These are phyloP conservation scores for Gallinago nigripennis DNA, from an alignment of 2,797 vertebrate genomes.

Conservation along the genomic window DNA sequence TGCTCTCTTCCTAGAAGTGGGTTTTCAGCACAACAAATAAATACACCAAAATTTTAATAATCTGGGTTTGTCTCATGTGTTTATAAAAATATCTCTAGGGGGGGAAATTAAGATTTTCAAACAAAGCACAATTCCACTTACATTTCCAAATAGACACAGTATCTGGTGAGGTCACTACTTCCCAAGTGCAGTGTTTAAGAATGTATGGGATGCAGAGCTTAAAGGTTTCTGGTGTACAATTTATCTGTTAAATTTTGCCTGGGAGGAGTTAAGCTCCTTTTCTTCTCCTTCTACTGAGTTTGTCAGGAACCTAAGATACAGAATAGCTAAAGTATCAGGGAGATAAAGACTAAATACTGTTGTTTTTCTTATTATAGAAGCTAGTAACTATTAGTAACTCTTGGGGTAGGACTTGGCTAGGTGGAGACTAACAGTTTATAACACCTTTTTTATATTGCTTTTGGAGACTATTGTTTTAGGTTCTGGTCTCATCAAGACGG, in stretches of 20 bases:
- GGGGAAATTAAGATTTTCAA: neutral
- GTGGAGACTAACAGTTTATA: neutral
- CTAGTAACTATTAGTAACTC: neutral
- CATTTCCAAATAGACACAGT: neutral
- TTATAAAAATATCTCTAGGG: neutral
- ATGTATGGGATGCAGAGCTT: neutral
- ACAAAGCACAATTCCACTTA: neutral
- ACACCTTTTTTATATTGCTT: neutral
- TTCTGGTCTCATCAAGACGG: neutral
- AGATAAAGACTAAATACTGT: neutral
- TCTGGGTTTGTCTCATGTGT: neutral
- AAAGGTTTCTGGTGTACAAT: neutral
- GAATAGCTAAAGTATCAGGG: neutral
- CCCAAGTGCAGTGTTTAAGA: neutral
- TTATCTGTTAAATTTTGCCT: neutral
- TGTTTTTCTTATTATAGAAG: neutral
- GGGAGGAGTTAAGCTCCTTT: neutral
- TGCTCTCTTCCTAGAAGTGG: neutral
- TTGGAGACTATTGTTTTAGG: neutral
- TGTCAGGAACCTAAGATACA: neutral
- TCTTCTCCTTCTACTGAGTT: neutral
- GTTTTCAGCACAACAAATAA: neutral
- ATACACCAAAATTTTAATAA: neutral
- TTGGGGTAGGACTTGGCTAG: neutral
- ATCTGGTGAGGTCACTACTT: neutral